Evolutionary conservation across 2,888 invertebrate species (phyloP), one percentile per base, ranked within the genome.

Genomic region (Drosophila neotestacea): DNA sequence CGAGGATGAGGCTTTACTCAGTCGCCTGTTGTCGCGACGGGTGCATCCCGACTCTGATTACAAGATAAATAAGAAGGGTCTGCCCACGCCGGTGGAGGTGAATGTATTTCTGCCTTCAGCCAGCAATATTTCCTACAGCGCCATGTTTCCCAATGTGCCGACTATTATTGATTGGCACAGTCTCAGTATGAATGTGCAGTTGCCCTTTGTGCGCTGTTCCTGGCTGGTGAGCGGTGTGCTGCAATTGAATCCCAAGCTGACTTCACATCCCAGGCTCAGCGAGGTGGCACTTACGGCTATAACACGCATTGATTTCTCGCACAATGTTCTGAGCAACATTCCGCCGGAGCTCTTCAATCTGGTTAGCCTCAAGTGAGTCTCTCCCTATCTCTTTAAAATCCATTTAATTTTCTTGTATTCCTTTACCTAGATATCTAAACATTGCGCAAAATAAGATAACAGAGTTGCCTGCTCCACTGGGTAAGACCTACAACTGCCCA

Each of bases 81-180:
- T 98, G 92, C 91, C 92, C 27, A 93, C 93, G 11, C 93, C 94
- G 1, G 93, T 94, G 4, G 93, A 93, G 32, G 92, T 92, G 9
- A 91, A 91, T 66, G 92, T 91, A 4, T 91, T 92, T 54, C 65
- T 89, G 59, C 93, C 93, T 7, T 91, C 94, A 1, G 94, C 95
- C 90, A 94, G 94, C 44, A 94, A 95, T 27, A 94, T 96, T 39
- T 96, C 96, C 0, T 96, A 96, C 91, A 96, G 95, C 81, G 94
- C 96, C 9, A 94, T 97, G 82, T 97, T 96, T 90, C 97, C 98
- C 1, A 95, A 96, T 78, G 95, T 95, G 9, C 95, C 98, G 0
- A 97, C 97, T 1, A 96, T 96, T 94, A 94, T 99, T 54, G 97
- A 98, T 92, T 99, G 99, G 99, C 96, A 98, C 80, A 95, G 96